phyloP scores from a whole-genome alignment of 2,888 invertebrate species.

The Stegophylla sp. region DNA sequence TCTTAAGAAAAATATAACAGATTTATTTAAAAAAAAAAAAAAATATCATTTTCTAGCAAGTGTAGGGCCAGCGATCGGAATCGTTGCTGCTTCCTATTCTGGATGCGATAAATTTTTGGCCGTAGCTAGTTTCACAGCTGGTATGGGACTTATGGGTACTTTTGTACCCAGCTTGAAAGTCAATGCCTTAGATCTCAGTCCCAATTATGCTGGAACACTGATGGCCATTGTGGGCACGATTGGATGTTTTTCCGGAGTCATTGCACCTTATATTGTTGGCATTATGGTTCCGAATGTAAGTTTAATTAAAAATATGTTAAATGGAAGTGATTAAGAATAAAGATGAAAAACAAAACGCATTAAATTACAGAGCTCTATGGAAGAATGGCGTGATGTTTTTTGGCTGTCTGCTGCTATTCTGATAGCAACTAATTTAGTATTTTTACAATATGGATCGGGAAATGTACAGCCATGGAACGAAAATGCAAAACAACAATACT shows the following conservation, averaged over 20 bases:
- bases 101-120: slow-evolving; percentile 72
- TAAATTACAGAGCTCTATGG: slow-evolving; percentile 64
- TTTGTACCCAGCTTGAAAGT: slow-evolving; percentile 77
- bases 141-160: slow-evolving; percentile 76
- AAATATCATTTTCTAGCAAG: slow-evolving; percentile 61
- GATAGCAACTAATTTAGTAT: slow-evolving; percentile 73
- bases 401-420: slow-evolving; percentile 81
- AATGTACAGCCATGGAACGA: slow-evolving; percentile 77
- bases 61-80: slow-evolving; percentile 62
- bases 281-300: slow-evolving; percentile 69
- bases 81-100: slow-evolving; percentile 62
- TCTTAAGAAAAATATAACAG: neutral
- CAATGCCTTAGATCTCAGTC: slow-evolving; percentile 73
- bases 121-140: slow-evolving; percentile 71
- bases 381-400: slow-evolving; percentile 80
- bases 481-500: neutral
- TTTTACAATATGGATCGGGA: slow-evolving; percentile 75
- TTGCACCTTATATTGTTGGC: slow-evolving; percentile 71
- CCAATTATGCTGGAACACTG: slow-evolving; percentile 73
- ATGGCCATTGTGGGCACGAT: slow-evolving; percentile 73
- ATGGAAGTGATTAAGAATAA: neutral
- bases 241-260: slow-evolving; percentile 71
- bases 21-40: slow-evolving; percentile 2
- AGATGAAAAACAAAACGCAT: neutral
- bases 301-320: slow-evolving; percentile 13